Conservation (phyloP, 2,113 vertebrate genomes). For the Limanda limanda region DNA sequence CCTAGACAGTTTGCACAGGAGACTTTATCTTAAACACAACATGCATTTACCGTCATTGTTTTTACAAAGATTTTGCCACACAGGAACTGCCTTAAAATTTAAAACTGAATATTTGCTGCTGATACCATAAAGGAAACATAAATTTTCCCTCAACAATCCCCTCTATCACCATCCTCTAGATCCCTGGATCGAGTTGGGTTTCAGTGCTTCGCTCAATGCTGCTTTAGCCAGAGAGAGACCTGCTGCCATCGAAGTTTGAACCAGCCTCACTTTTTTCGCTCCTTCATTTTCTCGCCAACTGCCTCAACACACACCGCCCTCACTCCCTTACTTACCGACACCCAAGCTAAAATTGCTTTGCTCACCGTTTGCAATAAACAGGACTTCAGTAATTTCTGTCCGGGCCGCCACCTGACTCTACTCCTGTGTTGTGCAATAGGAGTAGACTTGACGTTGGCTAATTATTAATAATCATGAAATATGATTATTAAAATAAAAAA, state of each 20-base stretch:
- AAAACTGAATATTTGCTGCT: slow-evolving; percentile 34
- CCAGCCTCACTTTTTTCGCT: not conserved
- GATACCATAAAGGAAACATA: not conserved
- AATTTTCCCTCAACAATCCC: not conserved
- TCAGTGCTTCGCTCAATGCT: slow-evolving; percentile 28
- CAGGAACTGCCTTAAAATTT: slow-evolving; percentile 28
- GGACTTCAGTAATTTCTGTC: slow-evolving; percentile 66
- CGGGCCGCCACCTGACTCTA: slow-evolving; percentile 65
- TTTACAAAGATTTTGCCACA: slow-evolving; percentile 27
- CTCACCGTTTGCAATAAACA: slow-evolving; percentile 61
- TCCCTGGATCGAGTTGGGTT: not conserved
- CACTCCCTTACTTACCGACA: slow-evolving; percentile 13
- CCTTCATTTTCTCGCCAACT: slow-evolving; percentile 40
- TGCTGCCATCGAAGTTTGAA: slow-evolving; percentile 35
- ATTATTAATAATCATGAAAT: too few species aligned
- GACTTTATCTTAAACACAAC: slow-evolving; percentile 24
- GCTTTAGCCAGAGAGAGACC: slow-evolving; percentile 28
- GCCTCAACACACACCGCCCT: slow-evolving; percentile 34
- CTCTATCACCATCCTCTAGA: not conserved
- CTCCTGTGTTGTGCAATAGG: too few species aligned
- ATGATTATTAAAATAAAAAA: too few species aligned
- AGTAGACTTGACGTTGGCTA: too few species aligned
- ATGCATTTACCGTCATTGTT: slow-evolving; percentile 23
- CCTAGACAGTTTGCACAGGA: slow-evolving; percentile 37
- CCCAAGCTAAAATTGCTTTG: slow-evolving; percentile 53